Evolutionary conservation across 2,113 vertebrate species (phyloP).

Genomic region (Albula goreensis): DNA sequence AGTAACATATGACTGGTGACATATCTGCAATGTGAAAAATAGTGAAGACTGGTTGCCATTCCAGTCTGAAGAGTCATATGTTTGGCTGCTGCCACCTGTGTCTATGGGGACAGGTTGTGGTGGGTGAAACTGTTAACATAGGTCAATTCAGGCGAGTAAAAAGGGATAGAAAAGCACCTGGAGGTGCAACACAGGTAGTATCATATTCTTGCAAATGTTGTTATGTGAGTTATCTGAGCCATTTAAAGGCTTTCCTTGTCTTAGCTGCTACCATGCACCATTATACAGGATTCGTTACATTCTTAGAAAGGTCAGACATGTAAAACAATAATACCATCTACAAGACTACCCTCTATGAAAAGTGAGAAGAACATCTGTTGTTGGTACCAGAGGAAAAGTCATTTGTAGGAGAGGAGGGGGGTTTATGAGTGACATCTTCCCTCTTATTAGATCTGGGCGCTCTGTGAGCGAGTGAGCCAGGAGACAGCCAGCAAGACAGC

Average conservation of each 20-base stretch:
- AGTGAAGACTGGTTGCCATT: no score
- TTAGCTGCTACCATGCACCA: background rate
- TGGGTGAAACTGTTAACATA: no score
- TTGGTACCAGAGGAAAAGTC: background rate
- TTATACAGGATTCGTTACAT: background rate
- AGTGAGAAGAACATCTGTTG: slow-evolving; percentile 27
- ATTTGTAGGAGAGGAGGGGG: background rate
- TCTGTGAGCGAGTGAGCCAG: slow-evolving; percentile 2
- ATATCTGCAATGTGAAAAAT: no score
- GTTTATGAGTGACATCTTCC: slow-evolving; percentile 10
- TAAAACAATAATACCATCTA: background rate
- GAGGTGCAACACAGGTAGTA: background rate
- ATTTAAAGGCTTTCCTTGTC: background rate
- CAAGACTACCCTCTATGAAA: background rate
- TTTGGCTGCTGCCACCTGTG: no score
- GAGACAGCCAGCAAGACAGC: background rate
- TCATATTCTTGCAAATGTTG: background rate
- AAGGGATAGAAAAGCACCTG: background rate
- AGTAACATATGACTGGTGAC: no score
- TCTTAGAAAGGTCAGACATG: slow-evolving; percentile 16
- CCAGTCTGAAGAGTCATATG: no score
- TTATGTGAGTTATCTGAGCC: background rate
- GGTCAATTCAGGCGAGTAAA: background rate
- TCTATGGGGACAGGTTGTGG: no score
- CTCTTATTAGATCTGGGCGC: background rate